Conservation (phyloP, 2,888 invertebrate genomes). For the Cybosia mesomella region DNA sequence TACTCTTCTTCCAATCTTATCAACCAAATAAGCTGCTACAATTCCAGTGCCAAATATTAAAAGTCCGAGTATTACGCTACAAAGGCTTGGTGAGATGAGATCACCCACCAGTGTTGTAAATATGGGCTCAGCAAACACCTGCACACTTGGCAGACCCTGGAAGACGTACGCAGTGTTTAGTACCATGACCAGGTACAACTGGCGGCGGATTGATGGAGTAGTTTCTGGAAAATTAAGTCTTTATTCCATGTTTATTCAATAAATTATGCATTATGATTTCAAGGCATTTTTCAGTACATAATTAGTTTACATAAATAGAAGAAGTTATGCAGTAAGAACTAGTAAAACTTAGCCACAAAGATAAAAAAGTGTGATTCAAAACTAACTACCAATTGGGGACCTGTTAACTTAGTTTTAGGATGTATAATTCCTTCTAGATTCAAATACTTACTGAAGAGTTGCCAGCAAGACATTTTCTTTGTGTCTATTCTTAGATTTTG, state of each 20-base stretch:
- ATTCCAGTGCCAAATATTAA: constrained; percentile 58
- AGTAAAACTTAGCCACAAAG: too few species aligned
- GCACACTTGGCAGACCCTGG: constrained; percentile 72
- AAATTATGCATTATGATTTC: too few species aligned
- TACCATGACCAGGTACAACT: constrained; percentile 55
- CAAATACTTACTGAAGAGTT: not conserved
- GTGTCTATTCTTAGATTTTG: not conserved
- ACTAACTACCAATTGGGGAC: too few species aligned
- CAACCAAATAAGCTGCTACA: constrained; percentile 67
- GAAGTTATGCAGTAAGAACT: too few species aligned
- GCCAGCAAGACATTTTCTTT: constrained; percentile 3
- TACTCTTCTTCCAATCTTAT: constrained; percentile 71
- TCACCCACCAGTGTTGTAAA: constrained; percentile 66
- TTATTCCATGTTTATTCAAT: too few species aligned
- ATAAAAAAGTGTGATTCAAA: too few species aligned
- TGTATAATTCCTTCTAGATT: too few species aligned
- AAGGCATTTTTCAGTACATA: too few species aligned
- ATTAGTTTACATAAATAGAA: too few species aligned
- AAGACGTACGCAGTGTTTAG: constrained; percentile 64
- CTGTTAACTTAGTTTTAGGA: too few species aligned
- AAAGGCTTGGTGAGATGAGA: constrained; percentile 62
- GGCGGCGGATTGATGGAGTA: constrained; percentile 66
- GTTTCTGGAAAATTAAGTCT: constrained; percentile 56
- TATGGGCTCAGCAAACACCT: constrained; percentile 73
- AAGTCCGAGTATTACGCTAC: constrained; percentile 64